Evolutionary conservation across 2,113 vertebrate species (phyloP), one percentile per base, ranked within the genome.

Genomic region (Manacus vitellinus): DNA sequence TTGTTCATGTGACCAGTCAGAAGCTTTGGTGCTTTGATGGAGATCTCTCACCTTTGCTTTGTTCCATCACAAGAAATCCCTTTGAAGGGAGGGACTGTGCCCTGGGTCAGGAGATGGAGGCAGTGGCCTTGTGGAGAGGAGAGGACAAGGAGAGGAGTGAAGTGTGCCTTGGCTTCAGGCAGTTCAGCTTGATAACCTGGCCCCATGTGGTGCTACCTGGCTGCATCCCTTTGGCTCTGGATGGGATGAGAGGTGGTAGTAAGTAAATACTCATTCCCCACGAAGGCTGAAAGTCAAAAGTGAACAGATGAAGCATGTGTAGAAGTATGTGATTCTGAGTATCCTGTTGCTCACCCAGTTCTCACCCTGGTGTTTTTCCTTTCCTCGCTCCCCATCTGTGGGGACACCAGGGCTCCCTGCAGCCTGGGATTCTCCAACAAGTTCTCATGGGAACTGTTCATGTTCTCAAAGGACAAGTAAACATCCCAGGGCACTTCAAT

Each of bases 401-500:
- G 62, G n/a, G 85, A 73, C 88, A 54, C 9, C 46, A 37, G 17
- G 17, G 14, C 30, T 85, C 79, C 66, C 63, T 46, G 8, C 9
- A 80, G 95, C 79, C 91, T 93, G 91, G 67, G 88, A 83, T 83
- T 66, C 63, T 91, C 18, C 1, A 61, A 41, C 67, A 76, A 83
- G 94, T 94, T 96, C 96, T 96, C 95, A 94, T 76, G 95, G 93
- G 94, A 95, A 91, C 51, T 18, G 2, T 33, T 33, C 37, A 46
- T 1, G 1, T 54, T 85, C 88, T 88, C 81, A 85, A 30, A 82
- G 35, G 67, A 15, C 62, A 54, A 90, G 46, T 96, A 95, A 96
- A 94, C 94, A 96, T 93, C 89, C 54, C 63, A 93, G 33, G 37
- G 39, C 35, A 51, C 87, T 96, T 80, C 27, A 46, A 28, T 9